Percentiles rank a stretch among this genome's conserved stretches.
These are phyloP conservation scores for Oreochromis mossambicus DNA, from an alignment of 2,797 vertebrate species.

Conservation along the genomic window DNA sequence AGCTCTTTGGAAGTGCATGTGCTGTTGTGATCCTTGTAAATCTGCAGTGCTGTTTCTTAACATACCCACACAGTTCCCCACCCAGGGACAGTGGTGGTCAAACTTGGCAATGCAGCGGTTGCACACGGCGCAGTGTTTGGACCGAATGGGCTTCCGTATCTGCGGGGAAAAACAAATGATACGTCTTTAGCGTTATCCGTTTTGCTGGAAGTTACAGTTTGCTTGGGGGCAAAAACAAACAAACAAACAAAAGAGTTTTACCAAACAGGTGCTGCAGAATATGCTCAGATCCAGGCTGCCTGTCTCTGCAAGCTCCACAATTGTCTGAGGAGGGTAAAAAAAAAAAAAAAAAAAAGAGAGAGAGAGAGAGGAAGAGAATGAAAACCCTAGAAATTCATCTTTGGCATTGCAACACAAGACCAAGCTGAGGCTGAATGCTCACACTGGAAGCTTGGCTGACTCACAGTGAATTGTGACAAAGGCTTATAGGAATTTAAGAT, in stretches of 20 bases:
- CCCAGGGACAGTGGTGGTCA: conserved; percentile 99
- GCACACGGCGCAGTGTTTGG: conserved; percentile 98
- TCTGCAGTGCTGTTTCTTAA: conserved; percentile 8
- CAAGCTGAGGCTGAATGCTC: not conserved
- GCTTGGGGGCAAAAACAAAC: not conserved
- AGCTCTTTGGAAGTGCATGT: not conserved
- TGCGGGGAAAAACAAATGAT: conserved; percentile 36
- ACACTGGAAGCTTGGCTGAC: not conserved
- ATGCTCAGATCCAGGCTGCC: conserved; percentile 98
- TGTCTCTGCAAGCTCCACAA: conserved; percentile 97
- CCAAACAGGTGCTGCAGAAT: conserved; percentile 99
- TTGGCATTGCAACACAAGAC: conserved; percentile 13
- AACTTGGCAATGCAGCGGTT: conserved; percentile 99
- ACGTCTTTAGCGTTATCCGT: fast-evolving
- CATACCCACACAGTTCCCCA: conserved; percentile 98
- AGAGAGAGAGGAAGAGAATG: not conserved
- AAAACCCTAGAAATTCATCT: not conserved
- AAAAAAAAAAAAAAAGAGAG: not conserved
- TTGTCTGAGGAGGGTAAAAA: conserved; percentile 81
- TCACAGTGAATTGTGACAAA: not conserved
- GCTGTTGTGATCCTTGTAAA: not conserved
- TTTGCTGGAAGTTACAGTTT: fast-evolving
- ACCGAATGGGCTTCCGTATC: conserved; percentile 99
- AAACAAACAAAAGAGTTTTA: conserved; percentile 68
- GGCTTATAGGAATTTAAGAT: not conserved